phyloP scores from a whole-genome alignment of 2,888 invertebrate species.

The Hylaea fasciaria region DNA sequence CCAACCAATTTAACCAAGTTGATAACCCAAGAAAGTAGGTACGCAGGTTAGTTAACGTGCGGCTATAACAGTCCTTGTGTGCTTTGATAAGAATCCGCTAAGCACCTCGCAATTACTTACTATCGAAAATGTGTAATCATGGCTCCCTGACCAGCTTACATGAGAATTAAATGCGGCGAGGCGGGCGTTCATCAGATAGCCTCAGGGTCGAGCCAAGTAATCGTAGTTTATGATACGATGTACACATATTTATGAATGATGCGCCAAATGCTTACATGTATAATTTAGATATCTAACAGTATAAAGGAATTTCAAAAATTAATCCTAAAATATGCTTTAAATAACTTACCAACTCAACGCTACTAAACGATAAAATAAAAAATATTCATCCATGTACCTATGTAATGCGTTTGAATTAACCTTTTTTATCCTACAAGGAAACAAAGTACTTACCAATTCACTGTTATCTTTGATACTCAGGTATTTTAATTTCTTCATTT shows the following conservation, averaged over 20 bases:
- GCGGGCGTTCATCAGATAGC: constrained; percentile 37
- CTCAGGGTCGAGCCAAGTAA: constrained; percentile 39
- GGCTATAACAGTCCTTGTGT: constrained; percentile 33
- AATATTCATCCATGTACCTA: too few relatives aligned
- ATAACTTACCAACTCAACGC: too few relatives aligned
- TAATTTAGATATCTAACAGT: too few relatives aligned
- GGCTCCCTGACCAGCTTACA: constrained; percentile 38
- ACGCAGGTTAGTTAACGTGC: not conserved
- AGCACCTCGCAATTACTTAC: constrained; percentile 45
- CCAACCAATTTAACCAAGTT: too few relatives aligned
- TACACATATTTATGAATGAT: not conserved
- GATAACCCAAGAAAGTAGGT: not conserved
- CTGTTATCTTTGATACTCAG: not conserved
- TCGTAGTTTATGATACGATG: constrained; percentile 10
- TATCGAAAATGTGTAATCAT: constrained; percentile 46
- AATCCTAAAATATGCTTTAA: too few relatives aligned
- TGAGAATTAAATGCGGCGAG: constrained; percentile 28
- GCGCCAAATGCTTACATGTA: too few relatives aligned
- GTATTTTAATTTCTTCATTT: constrained; percentile 18
- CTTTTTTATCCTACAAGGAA: not conserved
- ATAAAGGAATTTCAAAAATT: too few relatives aligned
- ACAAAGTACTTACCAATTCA: not conserved
- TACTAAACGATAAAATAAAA: too few relatives aligned
- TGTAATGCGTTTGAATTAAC: too few relatives aligned
- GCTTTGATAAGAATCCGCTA: constrained; percentile 37